Evolutionary conservation across 2,888 invertebrate genomes (phyloP), one percentile per base, ranked within the genome.

Genomic region (Prenolepis imparis): DNA sequence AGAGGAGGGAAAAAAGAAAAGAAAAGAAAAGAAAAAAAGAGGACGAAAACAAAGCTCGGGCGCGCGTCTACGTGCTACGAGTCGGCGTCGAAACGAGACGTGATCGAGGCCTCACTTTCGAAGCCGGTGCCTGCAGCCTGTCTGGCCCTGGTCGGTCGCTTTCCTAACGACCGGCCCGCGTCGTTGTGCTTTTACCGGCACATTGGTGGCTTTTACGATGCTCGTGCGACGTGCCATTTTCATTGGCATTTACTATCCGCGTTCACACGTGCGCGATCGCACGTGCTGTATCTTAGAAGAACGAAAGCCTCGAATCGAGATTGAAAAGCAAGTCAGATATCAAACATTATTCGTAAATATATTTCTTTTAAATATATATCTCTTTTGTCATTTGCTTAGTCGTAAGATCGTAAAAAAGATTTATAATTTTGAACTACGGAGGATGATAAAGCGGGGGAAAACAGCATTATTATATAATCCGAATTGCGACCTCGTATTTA

Each of bases 51-150:
- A 82, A 84, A 82, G 83, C 82, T 81, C 32, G 24, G 52, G 52
- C 21, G 67, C 52, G 57, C 64, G 75, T 85, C 83, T 86, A 83
- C 87, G 81, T 78, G 84, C 36, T 36, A 36, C 78, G 80, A 83
- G 59, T 48, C 77, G 73, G 73, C 84, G 66, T 86, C 85, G 84
- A 57, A 57, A 84, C 82, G 82, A 85, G 89, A 92, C 93, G 92
- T 92, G 92, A 92, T 93, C 91, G 92, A 92, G 92, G 92, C 87
- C 93, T 92, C 92, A 93, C 92, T 92, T 92, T 92, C 92, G 90
- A 92, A 90, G 85, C 84, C 84, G 21, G 32, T 74, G 83, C 41
- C 87, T 74, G 82, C 87, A 78, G 66, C 68, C 86, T 44, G 84
- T n/a, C 77, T 85, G 67, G 83, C 75, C 84, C 82, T 28, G 18